Conservation (phyloP, 1,140 invertebrate species). For the Drosophila carrolli region DNA sequence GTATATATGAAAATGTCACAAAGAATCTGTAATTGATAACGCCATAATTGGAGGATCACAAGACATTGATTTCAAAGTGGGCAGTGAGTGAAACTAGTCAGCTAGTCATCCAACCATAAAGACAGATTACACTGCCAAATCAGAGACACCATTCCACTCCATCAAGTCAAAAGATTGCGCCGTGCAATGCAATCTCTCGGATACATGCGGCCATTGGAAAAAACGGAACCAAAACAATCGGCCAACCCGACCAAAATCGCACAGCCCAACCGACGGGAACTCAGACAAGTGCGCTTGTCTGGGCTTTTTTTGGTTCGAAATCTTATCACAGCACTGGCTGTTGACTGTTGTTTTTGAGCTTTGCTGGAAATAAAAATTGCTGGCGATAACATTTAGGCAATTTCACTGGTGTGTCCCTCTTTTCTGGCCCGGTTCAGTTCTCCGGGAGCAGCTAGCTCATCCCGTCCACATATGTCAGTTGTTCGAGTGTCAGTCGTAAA, state of each 20-base stretch:
- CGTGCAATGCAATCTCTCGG: slow-evolving; percentile 28
- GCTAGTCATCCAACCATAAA: slow-evolving; percentile 37
- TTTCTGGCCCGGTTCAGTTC: slow-evolving; percentile 34
- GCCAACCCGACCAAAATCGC: slow-evolving; percentile 18
- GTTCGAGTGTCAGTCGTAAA: slow-evolving; percentile 39
- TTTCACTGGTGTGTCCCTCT: slow-evolving; percentile 23
- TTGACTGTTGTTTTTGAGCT: slow-evolving; percentile 76
- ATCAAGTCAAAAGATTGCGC: slow-evolving; percentile 17
- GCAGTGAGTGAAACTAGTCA: slow-evolving; percentile 3
- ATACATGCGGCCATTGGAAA: slow-evolving; percentile 10
- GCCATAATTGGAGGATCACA: slow-evolving; percentile 12
- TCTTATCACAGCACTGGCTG: slow-evolving; percentile 58
- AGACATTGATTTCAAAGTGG: slow-evolving; percentile 8
- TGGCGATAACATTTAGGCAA: slow-evolving; percentile 63
- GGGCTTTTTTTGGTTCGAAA: slow-evolving; percentile 48
- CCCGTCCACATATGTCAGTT: slow-evolving; percentile 30
- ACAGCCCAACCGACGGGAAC: slow-evolving; percentile 29
- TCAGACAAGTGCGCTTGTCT: slow-evolving; percentile 62
- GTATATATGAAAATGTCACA: slow-evolving; percentile 7
- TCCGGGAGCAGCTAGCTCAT: slow-evolving; percentile 39
- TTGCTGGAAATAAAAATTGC: slow-evolving; percentile 63
- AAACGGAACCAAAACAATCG: slow-evolving; percentile 35
- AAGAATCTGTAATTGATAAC: slow-evolving; percentile 8
- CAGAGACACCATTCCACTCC: slow-evolving; percentile 19
- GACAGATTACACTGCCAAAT: slow-evolving; percentile 33